Evolutionary conservation across 1,140 invertebrate genomes (phyloP).

Genomic region (Heliothis subflexa): DNA sequence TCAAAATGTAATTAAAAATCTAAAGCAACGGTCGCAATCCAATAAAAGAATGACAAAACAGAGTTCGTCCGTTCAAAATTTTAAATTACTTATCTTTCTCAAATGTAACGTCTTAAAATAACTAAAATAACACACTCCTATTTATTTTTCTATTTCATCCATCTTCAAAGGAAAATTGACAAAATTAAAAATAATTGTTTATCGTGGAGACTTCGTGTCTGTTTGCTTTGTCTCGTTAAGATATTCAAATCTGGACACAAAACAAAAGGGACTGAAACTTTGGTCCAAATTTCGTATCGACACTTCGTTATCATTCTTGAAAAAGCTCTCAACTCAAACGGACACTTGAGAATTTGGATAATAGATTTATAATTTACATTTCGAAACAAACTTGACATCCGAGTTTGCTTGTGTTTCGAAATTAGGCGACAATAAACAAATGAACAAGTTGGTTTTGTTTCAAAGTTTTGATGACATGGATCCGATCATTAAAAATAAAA

Average conservation of each 20-base stretch:
- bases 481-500: neutral
- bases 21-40: neutral
- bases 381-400: conserved; percentile 38
- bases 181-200: conserved; percentile 46
- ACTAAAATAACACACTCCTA: conserved; percentile 41
- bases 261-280: conserved; percentile 31
- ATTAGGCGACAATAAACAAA: conserved; percentile 31
- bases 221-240: conserved; percentile 44
- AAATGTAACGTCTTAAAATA: conserved; percentile 9
- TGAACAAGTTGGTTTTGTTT: conserved; percentile 33
- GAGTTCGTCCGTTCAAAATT: neutral
- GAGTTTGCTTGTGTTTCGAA: conserved; percentile 39
- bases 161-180: conserved; percentile 22
- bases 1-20: conserved; percentile 8
- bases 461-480: conserved; percentile 8
- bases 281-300: conserved; percentile 41
- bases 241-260: conserved; percentile 44
- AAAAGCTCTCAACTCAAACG: conserved; percentile 42
- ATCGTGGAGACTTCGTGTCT: conserved; percentile 13
- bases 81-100: neutral
- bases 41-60: neutral
- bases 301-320: conserved; percentile 44
- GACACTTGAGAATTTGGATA: conserved; percentile 43
- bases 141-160: neutral
- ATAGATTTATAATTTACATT: conserved; percentile 48